A percentile compares a stretch with the other conserved stretches of the same genome.
Evolutionary conservation across 2,797 vertebrate genomes (phyloP).

Genomic region (Trematomus bernacchii): DNA sequence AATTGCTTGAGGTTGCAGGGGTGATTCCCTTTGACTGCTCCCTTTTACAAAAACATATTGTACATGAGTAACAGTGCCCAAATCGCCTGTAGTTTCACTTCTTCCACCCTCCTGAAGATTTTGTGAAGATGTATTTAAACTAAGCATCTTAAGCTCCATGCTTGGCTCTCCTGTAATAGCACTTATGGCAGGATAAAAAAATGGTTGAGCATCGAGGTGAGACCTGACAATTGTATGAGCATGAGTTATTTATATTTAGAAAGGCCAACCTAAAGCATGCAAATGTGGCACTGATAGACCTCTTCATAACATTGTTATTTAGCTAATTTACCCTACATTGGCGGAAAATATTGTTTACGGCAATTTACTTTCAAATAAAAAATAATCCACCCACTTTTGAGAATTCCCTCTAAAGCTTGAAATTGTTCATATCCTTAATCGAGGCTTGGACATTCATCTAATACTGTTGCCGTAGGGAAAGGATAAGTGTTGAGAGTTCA

Average conservation of each 20-base stretch:
- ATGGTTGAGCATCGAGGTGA: not conserved
- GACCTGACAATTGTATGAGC: not conserved
- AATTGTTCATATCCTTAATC: not conserved
- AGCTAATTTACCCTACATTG: not conserved
- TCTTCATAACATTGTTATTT: constrained; percentile 1
- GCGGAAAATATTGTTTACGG: not conserved
- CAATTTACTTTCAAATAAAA: not conserved
- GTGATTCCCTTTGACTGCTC: constrained; percentile 50
- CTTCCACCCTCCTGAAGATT: constrained; percentile 7
- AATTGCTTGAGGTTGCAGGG: constrained; percentile 50
- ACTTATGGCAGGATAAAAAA: not conserved
- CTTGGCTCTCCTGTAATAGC: not conserved
- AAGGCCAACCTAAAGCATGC: not conserved
- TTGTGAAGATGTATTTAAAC: constrained; percentile 12
- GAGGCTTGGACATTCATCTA: constrained; percentile 18
- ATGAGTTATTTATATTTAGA: not conserved
- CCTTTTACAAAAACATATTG: constrained; percentile 36
- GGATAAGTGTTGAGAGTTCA: constrained; percentile 32
- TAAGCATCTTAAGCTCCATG: not conserved
- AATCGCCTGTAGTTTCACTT: constrained; percentile 24
- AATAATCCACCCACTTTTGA: not conserved
- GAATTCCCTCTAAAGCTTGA: not conserved
- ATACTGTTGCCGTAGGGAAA: constrained; percentile 6
- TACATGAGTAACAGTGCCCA: constrained; percentile 30
- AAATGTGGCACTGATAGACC: not conserved